Conservation (phyloP, 2,888 invertebrate species). For the Limnephilus lunatus region DNA sequence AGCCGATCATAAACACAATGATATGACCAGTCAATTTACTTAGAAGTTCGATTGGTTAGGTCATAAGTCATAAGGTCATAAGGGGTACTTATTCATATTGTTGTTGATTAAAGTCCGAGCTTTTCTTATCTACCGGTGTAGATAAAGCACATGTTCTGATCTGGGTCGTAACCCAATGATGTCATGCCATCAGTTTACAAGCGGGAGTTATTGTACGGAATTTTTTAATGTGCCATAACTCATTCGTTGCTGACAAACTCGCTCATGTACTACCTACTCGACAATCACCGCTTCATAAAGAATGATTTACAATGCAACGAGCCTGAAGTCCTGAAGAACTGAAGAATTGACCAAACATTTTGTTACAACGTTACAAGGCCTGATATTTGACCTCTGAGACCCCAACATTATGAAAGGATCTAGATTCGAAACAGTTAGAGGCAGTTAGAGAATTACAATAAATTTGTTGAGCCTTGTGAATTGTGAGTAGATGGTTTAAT, state of each 20-base stretch:
- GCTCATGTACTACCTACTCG: not conserved
- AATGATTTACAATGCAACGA: not conserved
- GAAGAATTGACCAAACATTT: not conserved
- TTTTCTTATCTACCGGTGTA: slow-evolving; percentile 12
- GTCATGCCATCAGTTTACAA: slow-evolving; percentile 14
- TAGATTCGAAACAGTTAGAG: not conserved
- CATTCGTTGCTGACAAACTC: not conserved
- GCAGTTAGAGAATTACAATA: not conserved
- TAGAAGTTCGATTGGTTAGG: not conserved
- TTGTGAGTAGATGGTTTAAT: not conserved
- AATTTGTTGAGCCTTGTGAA: not conserved
- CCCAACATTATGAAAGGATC: not conserved
- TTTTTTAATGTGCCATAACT: slow-evolving; percentile 2
- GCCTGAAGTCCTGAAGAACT: not conserved
- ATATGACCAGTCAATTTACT: not conserved
- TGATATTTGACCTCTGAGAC: not conserved
- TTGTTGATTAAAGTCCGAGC: slow-evolving; percentile 1
- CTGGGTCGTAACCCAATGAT: slow-evolving; percentile 34
- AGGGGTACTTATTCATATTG: not conserved
- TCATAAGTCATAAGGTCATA: not conserved
- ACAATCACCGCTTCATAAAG: not conserved
- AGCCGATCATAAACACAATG: not conserved
- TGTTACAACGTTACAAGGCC: not conserved
- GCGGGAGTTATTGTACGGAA: not conserved
- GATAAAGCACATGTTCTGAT: not conserved